These are phyloP conservation scores for Eupelmus urozonus DNA, from an alignment of 2,888 invertebrate genomes.

Conservation along the genomic window DNA sequence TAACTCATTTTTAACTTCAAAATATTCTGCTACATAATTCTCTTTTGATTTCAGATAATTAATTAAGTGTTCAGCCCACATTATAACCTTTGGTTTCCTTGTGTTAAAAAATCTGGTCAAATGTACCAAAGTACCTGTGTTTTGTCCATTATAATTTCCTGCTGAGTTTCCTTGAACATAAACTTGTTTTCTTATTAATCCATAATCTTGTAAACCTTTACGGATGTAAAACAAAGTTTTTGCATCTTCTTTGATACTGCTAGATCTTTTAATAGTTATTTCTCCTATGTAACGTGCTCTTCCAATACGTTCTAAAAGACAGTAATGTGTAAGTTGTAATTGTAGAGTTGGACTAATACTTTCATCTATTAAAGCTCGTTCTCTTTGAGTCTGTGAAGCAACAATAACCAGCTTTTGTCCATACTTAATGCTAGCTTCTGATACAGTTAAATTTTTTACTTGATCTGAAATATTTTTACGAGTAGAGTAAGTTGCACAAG, in stretches of 20 bases:
- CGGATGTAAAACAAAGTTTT: constrained; percentile 83
- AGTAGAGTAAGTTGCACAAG: constrained; percentile 82
- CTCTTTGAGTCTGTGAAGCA: constrained; percentile 82
- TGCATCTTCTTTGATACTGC: constrained; percentile 79
- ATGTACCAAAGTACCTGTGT: constrained; percentile 79
- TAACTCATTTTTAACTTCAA: constrained; percentile 78
- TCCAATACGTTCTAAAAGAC: constrained; percentile 86
- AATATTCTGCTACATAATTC: constrained; percentile 78
- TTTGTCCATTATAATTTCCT: constrained; percentile 73
- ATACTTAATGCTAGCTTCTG: constrained; percentile 78
- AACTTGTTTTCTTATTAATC: constrained; percentile 82
- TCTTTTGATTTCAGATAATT: constrained; percentile 80
- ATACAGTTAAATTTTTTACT: constrained; percentile 76
- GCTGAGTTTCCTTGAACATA: constrained; percentile 79
- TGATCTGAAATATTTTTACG: constrained; percentile 79
- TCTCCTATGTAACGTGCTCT: constrained; percentile 85
- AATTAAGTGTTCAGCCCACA: constrained; percentile 80
- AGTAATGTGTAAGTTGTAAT: constrained; percentile 81
- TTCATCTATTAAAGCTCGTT: constrained; percentile 80
- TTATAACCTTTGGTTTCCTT: constrained; percentile 79
- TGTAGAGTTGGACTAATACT: constrained; percentile 78
- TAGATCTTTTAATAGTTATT: constrained; percentile 80
- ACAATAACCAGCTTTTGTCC: constrained; percentile 84
- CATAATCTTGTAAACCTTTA: constrained; percentile 80
- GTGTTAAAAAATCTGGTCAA: constrained; percentile 82